Evolutionary conservation across 2,888 invertebrate genomes (phyloP), one percentile per base, ranked within the genome.

Genomic region (Sphecodes monilicornis): DNA sequence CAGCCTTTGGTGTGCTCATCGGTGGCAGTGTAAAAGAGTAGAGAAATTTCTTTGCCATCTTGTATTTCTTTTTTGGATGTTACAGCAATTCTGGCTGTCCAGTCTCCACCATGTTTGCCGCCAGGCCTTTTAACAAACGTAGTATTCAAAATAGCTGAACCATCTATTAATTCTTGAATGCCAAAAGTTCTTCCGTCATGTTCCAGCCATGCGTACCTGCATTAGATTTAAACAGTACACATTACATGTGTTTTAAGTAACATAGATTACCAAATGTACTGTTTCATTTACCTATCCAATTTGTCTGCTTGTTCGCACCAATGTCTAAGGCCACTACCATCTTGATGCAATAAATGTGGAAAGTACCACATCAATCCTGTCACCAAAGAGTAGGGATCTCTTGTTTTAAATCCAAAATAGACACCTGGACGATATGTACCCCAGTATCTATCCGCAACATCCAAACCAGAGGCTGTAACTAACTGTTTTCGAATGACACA

Each of bases 301-400:
- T 97, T 96, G 93, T 99, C 99, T 43, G 97, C 96, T 94, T 98
- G 98, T 81, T 98, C 98, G 94, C 99, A 99, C 98, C 98, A 98
- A 94, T 99, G 99, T 87, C 98, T 97, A 93, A 86, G 94, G 0
- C 98, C 98, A 87, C 97, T 97, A 86, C 97, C 97, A 50, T 96
- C 96, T 1, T 96, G 96, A 0, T 96, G 95, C 41, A 97, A 92
- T 88, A 96, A 95, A 3, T 96, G 96, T 0, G 98, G 97, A 86
- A 97, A 97, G 93, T 99, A 98, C 99, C 99, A 99, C 99, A 99
- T 99, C 36, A 99, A 95, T 0, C 99, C 99, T 92, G 98, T 97
- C 0, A 99, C 97, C 0, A 99, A 96, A 0, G 99, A 99, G 78
- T 97, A 95, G 0, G 98, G 98, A 93, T 98, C 98, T 77, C 99